A percentile compares a stretch with the other conserved stretches of the same genome.
Evolutionary conservation across 2,113 vertebrate genomes (phyloP).

Genomic region (Amia ocellicauda): DNA sequence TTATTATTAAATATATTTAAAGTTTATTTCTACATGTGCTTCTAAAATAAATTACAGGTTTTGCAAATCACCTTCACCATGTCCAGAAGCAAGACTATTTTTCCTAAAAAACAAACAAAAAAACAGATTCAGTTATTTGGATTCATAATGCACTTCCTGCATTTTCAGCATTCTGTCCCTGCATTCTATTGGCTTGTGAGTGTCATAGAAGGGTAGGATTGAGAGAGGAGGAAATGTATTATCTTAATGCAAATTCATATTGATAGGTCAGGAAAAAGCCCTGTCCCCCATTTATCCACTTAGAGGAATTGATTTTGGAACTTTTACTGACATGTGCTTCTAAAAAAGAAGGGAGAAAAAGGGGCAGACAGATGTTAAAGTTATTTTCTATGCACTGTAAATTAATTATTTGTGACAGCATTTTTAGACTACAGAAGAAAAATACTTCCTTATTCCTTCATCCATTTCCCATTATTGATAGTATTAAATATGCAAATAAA

Average conservation of each 20-base stretch:
- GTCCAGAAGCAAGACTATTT: too few species aligned
- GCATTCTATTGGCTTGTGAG: background rate
- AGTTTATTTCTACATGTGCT: too few species aligned
- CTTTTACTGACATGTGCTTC: conserved; percentile 16
- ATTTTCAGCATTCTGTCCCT: background rate
- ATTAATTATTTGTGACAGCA: background rate
- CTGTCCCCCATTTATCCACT: conserved; percentile 17
- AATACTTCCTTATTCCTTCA: background rate
- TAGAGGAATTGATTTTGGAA: conserved; percentile 18
- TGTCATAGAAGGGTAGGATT: background rate
- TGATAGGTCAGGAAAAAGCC: conserved; percentile 7
- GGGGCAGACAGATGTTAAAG: conserved; percentile 4
- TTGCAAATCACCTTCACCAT: too few species aligned
- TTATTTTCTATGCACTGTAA: conserved; percentile 11
- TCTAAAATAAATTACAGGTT: too few species aligned
- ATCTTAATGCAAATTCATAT: conserved; percentile 8
- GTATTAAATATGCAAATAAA: too few species aligned
- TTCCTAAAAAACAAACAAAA: too few species aligned
- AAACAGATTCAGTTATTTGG: too few species aligned
- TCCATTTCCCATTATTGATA: too few species aligned
- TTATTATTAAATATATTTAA: too few species aligned
- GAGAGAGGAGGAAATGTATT: background rate
- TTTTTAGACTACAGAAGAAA: background rate
- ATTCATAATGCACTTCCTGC: too few species aligned
- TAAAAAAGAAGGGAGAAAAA: background rate